Base-by-base conservation (phyloP, 2,888 invertebrate genomes). In the Morpho achilles region DNA sequence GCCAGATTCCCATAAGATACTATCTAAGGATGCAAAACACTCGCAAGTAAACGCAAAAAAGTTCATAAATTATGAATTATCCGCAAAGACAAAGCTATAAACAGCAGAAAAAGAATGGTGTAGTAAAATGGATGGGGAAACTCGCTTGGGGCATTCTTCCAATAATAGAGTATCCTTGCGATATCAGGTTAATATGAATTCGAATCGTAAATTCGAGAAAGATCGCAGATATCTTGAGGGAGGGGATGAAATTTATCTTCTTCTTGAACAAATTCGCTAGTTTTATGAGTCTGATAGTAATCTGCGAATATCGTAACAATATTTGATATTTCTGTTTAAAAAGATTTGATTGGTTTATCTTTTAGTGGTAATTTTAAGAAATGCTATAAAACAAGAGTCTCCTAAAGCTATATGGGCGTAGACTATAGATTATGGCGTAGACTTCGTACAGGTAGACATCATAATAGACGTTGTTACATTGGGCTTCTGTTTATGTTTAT, bases 261-360 rank as follows among this genome's bases (percentile, higher is more conserved):
- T 59, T 59, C 52, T 51, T 52, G 60, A 62, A 47, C 60, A 57
- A 59, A 57, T 57, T 56, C 50, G 56, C 51, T 62, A 59, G 59
- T 57, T 62, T 62, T 57, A 57, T 62, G 62, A 62, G 39, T 43
- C 43, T 39, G 8, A 53, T 39, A 16, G 40, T 39, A 7, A 42
- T 10, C 44, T 8, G 44, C 32, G 7, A 43, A 51, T 43, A 43
- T 23, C 43, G 51, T 51, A 23, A 7, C 51, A 51, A 43, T 43
- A 43, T 23, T 22, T 51, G 0, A 9, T 41, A 10, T 47, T 32
- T 32, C 32, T 32, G 5, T 3, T 5, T 32, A 5, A 32, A 32
- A 32, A 32, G 32, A 32, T 32, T 32, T 32, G 32, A 32, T 32
- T 32, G 32, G 32, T 5, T 32, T 32, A 32, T 32, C 32, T 32